Base-by-base conservation (phyloP, 2,797 vertebrate genomes). In the Sebastes cheni region DNA sequence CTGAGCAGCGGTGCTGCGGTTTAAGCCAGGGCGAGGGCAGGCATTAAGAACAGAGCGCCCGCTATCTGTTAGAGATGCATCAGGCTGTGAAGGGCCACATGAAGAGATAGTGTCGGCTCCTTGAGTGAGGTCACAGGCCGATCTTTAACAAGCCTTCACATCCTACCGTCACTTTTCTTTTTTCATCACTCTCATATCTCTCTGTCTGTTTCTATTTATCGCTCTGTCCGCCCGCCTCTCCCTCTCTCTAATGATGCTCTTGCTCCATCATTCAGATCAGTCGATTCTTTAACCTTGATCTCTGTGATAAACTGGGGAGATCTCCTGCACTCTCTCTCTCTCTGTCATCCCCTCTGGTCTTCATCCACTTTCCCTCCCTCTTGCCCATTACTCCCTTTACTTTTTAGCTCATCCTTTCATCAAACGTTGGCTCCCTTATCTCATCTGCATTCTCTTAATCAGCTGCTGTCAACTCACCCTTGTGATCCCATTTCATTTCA, bases 381-480 rank as follows among this genome's bases (percentile, higher is more conserved):
- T 82, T 83, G 76, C 85, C 81, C 72, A 80, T 90, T 83, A 83
- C 83, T 82, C 82, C 77, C 56, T 84, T 87, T 90, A 87, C 84
- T 83, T 85, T 66, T 92, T 73, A 75, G 78, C 82, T 87, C 78
- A 86, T 83, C 84, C 89, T 92, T 92, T 93, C 90, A 93, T 95
- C 91, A 93, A 88, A 90, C 65, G 56, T 87, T 75, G 77, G 85
- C 84, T 92, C 88, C 88, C 83, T 80, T 77, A 75, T 86, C 91
- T 94, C 83, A 93, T 94, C 86, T 92, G 91, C 89, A 92, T 95
- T 93, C 90, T 92, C 88, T 90, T 95, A 93, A 94, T 95, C 94
- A 93, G 82, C 80, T 79, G 85, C 93, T 84, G 90, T 92, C 91
- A 89, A 84, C 83, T 92, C 85, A 80, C 79, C 87, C 91, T 86